Evolutionary conservation across 1,140 invertebrate species (phyloP), one percentile per base, ranked within the genome.

Genomic region (Papilio machaon): DNA sequence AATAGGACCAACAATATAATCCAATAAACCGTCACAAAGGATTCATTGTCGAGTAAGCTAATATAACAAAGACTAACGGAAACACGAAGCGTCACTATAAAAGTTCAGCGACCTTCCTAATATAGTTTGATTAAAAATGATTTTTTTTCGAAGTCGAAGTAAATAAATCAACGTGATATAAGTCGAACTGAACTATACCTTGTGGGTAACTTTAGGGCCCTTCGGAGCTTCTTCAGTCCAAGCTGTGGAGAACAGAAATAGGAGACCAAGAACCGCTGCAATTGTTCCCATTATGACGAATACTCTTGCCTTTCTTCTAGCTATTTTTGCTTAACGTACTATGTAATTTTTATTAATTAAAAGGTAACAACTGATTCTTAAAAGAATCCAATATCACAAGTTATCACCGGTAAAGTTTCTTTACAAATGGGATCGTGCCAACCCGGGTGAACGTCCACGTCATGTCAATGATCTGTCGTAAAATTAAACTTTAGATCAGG

Each of bases 201-300:
- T 93, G 80, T 94, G 92, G 10, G 93, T 94, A 43, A 94, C 93
- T 90, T 94, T 94, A 47, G 93, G 93, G 58, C 93, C 93, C 85
- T 94, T 94, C 11, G 91, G 90, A 60, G 89, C 78, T 54, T 93
- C 92, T 73, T 93, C 91, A 58, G 90, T 89, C 80, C 84, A 89
- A 8, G 87, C 91, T 46, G 86, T 84, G 10, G 89, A 84, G n/a
- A 88, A 83, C 76, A 93, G 81, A 78, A 94, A 83, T n/a, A 94
- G 82, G 80, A 94, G 80, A 38, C 92, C 91, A 47, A 94, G 77
- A 75, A 85, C 83, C 17, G 87, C 86, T 67, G 88, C 84, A 49
- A 94, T 80, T 58, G 89, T 83, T 80, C 89, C 91, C 93, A 94
- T 94, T 81, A 92, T 90, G 83, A 94, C 52, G 80, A 94, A 60